These are phyloP conservation scores for Drosophila nigricruria DNA, from an alignment of 2,888 invertebrate species.

Conservation along the genomic window DNA sequence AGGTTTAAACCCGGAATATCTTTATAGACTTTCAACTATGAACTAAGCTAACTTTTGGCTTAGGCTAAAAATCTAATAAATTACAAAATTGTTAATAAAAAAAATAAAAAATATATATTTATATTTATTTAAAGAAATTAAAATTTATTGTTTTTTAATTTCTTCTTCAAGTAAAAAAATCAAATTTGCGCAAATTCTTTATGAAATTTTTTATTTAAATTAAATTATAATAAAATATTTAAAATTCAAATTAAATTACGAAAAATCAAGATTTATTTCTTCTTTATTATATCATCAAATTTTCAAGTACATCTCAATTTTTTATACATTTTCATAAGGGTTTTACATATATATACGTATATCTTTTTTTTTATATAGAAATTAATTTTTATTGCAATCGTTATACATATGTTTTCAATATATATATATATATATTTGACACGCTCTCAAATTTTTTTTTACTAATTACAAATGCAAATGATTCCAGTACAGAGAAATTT, in stretches of 20 bases:
- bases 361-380: slow-evolving; percentile 26
- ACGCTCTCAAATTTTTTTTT: slow-evolving; percentile 22
- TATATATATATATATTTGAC: slow-evolving; percentile 7
- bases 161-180: too few species aligned
- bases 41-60: background rate
- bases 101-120: background rate
- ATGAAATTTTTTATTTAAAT: too few species aligned
- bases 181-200: too few species aligned
- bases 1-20: slow-evolving; percentile 14
- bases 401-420: slow-evolving; percentile 44
- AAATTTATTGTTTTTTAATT: too few species aligned
- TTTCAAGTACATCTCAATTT: slow-evolving; percentile 26
- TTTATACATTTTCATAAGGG: slow-evolving; percentile 21
- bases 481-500: slow-evolving; percentile 8
- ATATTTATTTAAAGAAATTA: too few species aligned
- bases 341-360: slow-evolving; percentile 14
- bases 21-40: background rate
- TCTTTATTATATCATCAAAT: slow-evolving; percentile 40
- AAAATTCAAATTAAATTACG: too few species aligned
- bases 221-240: too few species aligned
- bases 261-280: slow-evolving; percentile 17
- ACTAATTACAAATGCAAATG: slow-evolving; percentile 45
- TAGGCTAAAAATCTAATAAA: background rate
- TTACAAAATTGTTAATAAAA: background rate
- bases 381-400: slow-evolving; percentile 50